Evolutionary conservation across 2,797 vertebrate species (phyloP), one percentile per base, ranked within the genome.

Genomic region (Selene dorsalis): DNA sequence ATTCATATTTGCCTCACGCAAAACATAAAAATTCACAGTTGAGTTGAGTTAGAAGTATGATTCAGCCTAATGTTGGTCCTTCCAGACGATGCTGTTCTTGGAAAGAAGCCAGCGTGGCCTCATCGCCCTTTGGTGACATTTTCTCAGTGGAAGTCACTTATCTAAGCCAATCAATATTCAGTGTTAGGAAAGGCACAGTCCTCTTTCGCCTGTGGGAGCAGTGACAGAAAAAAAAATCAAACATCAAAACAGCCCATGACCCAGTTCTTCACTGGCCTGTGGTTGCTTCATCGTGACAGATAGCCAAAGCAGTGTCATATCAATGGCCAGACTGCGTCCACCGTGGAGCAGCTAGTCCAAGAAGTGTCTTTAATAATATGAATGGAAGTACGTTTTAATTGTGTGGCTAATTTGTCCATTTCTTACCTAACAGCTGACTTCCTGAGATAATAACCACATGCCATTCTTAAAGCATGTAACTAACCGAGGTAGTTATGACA

Each of bases 211-310:
- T 77, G 62, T 73, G 86, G 85, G 87, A 80, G 64, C 72, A 77
- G 71, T 64, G 76, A 80, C 66, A 91, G 77, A 84, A 90, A 87
- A 84, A 90, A 87, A 86, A 85, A 90, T 68, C 6, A 75, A 89
- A 81, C 83, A 76, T 83, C 64, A 69, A 83, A 91, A 85, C 68
- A 80, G 81, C 73, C 60, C 60, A 22, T 89, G 89, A 91, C 90
- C 90, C 80, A 90, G 71, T 89, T 93, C 75, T 81, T 28, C 77
- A 32, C 32, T 65, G 73, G 74, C 69, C 73, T 41, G 22, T 77
- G 69, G 66, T 55, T 4, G 17, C 41, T 63, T 61, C 79, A 73
- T 28, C 38, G 61, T 56, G 48, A 52, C 3, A 50, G 30, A 77
- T 41, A 72, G 47, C 24, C 22, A 32, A 22, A 22, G 22, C 59